Base-by-base conservation (phyloP, 2,888 invertebrate species). In the Thecocarcelia acutangulata region DNA sequence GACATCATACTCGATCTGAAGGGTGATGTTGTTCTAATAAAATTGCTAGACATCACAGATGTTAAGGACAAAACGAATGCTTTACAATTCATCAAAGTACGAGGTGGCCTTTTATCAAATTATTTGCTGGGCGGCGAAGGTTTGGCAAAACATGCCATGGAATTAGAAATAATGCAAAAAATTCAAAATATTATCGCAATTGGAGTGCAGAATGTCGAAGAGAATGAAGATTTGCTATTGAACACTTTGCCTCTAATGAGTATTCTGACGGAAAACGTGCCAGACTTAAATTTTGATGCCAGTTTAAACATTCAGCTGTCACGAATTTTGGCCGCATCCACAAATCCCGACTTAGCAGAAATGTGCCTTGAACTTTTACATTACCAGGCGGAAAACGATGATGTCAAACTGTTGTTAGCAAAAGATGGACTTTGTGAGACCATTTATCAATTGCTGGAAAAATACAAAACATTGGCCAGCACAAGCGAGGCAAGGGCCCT, bases 91-190 rank as follows among this genome's bases (percentile, higher is more conserved):
- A 89, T 94, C 85, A 93, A 93, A 89, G 93, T 94, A 88, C 85
- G 93, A 92, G 94, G 94, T 85, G 97, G 97, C 83, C 93, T 95
- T 75, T 91, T 97, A 56, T 92, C 97, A 61, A 97, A 97, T 90
- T 94, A 96, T 87, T 92, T 95, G 59, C 93, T 95, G 83, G 95
- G 95, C 15, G 95, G 96, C 85, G 93, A 93, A 80, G 92, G 93
- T 63, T 91, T 94, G 83, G 93, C 94, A 69, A 93, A 94, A 85
- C 91, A 92, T 19, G 92, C 93, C 50, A 91, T 93, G 78, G 91
- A 93, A 85, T 91, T 91, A 73, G 92, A 92, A 64, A 89, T 94
- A 13, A 91, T 93, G 87, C 91, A 92, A 61, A 90, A 92, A 72
- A 87, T 94, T 46, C 91, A 92, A 85, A 90, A 89, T 80, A 92